phyloP scores from a whole-genome alignment of 1,140 invertebrate genomes.

The Catajapyx aquilonaris region DNA sequence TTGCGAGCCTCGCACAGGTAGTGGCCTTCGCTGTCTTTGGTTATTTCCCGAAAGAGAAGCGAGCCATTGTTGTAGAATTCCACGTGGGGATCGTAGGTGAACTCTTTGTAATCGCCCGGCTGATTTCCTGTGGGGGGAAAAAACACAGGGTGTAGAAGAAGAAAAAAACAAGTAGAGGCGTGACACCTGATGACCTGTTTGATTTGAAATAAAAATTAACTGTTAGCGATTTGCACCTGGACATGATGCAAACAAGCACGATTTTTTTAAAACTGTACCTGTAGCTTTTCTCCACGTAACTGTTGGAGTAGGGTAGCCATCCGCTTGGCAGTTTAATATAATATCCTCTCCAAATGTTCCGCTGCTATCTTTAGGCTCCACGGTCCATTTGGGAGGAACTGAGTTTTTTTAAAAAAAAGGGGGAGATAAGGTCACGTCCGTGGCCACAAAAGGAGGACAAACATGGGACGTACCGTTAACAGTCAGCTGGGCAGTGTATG shows the following conservation, averaged over 20 bases:
- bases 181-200: neutral
- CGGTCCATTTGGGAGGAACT: conserved; percentile 81
- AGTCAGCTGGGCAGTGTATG: conserved; percentile 48
- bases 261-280: too few relatives aligned
- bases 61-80: conserved; percentile 60
- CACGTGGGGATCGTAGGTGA: conserved; percentile 47
- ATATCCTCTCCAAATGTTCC: conserved; percentile 65
- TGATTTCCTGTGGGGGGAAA: conserved; percentile 31
- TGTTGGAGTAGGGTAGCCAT: conserved; percentile 67
- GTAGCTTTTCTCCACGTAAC: conserved; percentile 67
- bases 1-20: conserved; percentile 86
- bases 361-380: conserved; percentile 67
- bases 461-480: conserved; percentile 46
- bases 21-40: conserved; percentile 66
- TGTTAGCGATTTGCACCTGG: too few relatives aligned
- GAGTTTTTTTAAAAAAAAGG: conserved; percentile 16
- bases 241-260: too few relatives aligned
- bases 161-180: neutral
- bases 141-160: neutral
- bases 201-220: neutral
- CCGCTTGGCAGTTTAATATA: conserved; percentile 69
- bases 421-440: neutral
- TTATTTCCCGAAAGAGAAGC: conserved; percentile 51
- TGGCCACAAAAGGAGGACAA: neutral
- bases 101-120: conserved; percentile 67